Evolutionary conservation across 2,888 invertebrate species (phyloP), one percentile per base, ranked within the genome.

Genomic region (Argynnis bischoffii): DNA sequence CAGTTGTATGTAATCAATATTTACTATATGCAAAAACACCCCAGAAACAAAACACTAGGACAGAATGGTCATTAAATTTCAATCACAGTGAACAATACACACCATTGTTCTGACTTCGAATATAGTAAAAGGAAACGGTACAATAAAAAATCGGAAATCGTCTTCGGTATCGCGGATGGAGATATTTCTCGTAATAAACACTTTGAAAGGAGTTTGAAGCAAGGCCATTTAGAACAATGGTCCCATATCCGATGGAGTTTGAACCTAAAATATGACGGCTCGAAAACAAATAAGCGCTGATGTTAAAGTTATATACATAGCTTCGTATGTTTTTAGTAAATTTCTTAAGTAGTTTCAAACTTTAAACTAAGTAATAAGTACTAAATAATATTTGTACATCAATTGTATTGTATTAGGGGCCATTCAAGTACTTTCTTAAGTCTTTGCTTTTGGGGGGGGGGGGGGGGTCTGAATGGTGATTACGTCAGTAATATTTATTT

Each of bases 131-230:
- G 55, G 64, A 55, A 64, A 64, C 55, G 15, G 35, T 13, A 14
- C 46, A 57, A 64, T 67, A 59, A 67, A 67, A 55, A 67, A 67
- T 67, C 57, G 16, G 64, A 59, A 59, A 64, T 48, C 63, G 48
- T 59, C 63, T 35, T n/a, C 21, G 57, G 21, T 56, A 50, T 59
- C 35, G 35, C 18, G 26, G 59, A 67, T 16, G 59, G 31, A 46
- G 54, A 66, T 64, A 67, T 59, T 59, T 35, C 53, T 63, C 53
- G 57, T 57, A 35, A 48, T 54, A 64, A 67, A 63, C n/a, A 57
- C 47, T 54, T 60, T 48, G 48, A 55, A 55, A 51, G 51, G 18
- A 16, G 31, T 18, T 26, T 16, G 46, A 53, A 26, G 16, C 53
- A 51, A 51, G n/a, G 47, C 18, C 21, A 21, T 55, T 61, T 59